Evolutionary conservation across 2,797 vertebrate genomes (phyloP), one percentile per base, ranked within the genome.

Genomic region (Cyclura pinguis): DNA sequence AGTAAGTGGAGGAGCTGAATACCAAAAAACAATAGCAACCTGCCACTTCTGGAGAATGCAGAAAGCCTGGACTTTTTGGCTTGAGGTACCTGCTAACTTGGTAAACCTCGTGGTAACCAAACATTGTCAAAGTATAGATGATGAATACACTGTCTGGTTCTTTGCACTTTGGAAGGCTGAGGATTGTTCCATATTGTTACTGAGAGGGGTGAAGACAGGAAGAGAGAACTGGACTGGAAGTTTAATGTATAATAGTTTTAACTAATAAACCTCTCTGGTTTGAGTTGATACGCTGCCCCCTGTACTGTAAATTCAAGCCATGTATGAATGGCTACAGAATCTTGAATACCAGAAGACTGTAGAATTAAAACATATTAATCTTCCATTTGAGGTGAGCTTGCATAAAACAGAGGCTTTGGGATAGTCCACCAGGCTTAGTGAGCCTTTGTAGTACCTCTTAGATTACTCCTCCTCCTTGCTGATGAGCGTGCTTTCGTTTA

Each of bases 401-500:
- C 22, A 38, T 62, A 0, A n/a, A 38, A 20, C 29, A 35, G 77
- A 73, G 57, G 47, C n/a, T 50, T 35, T 38, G 64, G 27, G 1
- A 29, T 7, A 10, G 10, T 16, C 42, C 22, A 24, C 24, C 1
- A 32, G 2, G 42, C 64, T 62, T 35, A 18, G 22, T 20, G 62
- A 24, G 24, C 52, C 57, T 35, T 12, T 32, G 24, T 59, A 35
- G 50, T 59, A 20, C n/a, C 47, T 80, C 2, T 22, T 55, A 35
- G 35, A 24, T 42, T 52, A 18, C 69, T 35, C 2, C 12, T 64
- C 80, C 42, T 12, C 18, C 0, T 55, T 85, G 47, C 42, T 32
- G 47, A 69, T 0, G 16, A 72, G 73, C 84, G 35, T 9, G 8
- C 88, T 93, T 93, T 18, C 86, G 86, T 72, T 92, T 50, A 88